A percentile compares a stretch with the other conserved stretches of the same genome.
phyloP scores from a whole-genome alignment of 2,797 vertebrate genomes.

The Eulemur coronatus region DNA sequence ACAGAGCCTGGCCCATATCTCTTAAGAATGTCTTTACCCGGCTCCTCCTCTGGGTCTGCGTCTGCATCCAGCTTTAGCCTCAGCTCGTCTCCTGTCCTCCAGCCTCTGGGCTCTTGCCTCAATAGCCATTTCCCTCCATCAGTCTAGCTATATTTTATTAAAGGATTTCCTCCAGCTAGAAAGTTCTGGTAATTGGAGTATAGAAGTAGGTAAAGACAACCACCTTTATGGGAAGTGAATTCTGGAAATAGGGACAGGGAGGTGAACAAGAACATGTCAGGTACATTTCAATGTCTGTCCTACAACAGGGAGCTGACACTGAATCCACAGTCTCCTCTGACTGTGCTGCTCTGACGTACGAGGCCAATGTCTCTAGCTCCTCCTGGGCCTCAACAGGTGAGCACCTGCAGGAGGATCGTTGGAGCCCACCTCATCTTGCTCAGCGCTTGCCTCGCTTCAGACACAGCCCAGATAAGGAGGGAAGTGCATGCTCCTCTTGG shows the following conservation, averaged over 20 bases:
- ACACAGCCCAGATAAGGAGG: neutral
- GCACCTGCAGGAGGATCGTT: accelerated
- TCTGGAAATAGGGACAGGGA: neutral
- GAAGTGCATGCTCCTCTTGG: accelerated
- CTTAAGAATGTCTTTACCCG: neutral
- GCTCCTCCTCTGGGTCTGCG: neutral
- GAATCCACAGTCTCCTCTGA: neutral
- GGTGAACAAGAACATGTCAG: neutral
- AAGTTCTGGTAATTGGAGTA: neutral
- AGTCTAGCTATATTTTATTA: too few species aligned
- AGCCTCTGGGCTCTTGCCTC: neutral
- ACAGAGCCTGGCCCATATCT: neutral
- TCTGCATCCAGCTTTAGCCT: neutral
- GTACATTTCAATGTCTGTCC: neutral
- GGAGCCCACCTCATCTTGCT: neutral
- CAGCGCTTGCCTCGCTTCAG: neutral
- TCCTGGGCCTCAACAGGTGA: neutral
- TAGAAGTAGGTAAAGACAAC: neutral
- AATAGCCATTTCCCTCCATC: neutral
- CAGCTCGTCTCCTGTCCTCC: neutral
- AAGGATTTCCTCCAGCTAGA: neutral
- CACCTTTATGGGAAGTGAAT: neutral
- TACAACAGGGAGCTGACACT: neutral
- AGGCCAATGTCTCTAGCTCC: neutral
- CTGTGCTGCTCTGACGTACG: accelerated